Percentiles rank a stretch among this genome's conserved stretches.
Evolutionary conservation across 2,113 vertebrate species (phyloP).

Genomic region (Alosa alosa): DNA sequence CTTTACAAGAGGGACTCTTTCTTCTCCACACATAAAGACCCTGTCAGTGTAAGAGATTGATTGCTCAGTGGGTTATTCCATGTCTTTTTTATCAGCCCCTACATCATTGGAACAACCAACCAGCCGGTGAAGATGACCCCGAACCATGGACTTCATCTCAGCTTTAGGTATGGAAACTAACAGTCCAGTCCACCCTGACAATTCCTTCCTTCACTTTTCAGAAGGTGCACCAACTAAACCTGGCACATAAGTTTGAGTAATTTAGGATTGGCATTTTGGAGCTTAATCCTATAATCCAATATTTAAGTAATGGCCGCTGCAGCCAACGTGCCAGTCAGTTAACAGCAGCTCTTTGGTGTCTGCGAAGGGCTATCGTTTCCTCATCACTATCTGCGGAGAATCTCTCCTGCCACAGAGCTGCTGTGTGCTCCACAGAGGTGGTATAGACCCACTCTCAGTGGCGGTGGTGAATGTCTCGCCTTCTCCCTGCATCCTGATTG

Average conservation of each 20-base stretch:
- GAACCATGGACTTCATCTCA: slow-evolving; percentile 93
- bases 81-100: slow-evolving; percentile 75
- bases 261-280: background rate
- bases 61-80: background rate
- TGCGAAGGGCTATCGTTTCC: background rate
- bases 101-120: slow-evolving; percentile 96
- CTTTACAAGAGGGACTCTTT: background rate
- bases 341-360: background rate
- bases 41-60: background rate
- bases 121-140: slow-evolving; percentile 96
- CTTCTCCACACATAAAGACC: background rate
- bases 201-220: background rate
- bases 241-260: background rate
- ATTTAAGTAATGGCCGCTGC: background rate
- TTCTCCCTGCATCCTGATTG: background rate
- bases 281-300: background rate
- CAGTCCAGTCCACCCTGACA: background rate
- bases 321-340: background rate
- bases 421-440: background rate
- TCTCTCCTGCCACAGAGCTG: background rate
- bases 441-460: background rate
- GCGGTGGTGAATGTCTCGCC: background rate
- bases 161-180: slow-evolving; percentile 82
- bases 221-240: background rate
- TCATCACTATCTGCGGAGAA: background rate